Percentiles rank a stretch among this genome's conserved stretches.
Evolutionary conservation across 2,113 vertebrate species (phyloP).

Genomic region (Megaptera novaeangliae): DNA sequence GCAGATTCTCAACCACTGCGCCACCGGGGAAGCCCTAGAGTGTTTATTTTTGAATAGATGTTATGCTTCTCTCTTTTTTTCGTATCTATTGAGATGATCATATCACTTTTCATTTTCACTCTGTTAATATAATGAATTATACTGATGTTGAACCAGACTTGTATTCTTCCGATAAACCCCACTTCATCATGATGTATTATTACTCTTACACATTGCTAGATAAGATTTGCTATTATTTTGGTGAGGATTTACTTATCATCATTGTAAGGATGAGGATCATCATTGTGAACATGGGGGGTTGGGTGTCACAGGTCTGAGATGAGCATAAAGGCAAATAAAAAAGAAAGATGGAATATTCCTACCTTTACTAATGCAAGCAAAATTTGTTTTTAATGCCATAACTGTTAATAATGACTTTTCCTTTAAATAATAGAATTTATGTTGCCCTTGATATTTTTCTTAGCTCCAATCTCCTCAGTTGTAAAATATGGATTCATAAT

Average conservation of each 20-base stretch:
- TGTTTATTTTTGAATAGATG: not conserved
- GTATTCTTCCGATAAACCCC: not conserved
- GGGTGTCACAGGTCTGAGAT: not conserved
- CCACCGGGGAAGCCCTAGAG: not conserved
- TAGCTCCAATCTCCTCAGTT: not conserved
- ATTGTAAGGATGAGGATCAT: not conserved
- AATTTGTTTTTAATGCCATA: not conserved
- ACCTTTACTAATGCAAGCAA: not conserved
- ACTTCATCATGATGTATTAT: not conserved
- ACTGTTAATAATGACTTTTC: not conserved
- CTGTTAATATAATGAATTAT: not conserved
- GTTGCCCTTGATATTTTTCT: not conserved
- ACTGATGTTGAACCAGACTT: not conserved
- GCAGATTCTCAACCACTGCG: too few species aligned
- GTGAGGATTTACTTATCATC: not conserved
- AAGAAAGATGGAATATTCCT: not conserved
- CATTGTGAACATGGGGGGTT: rapidly evolving
- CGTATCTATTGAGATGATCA: not conserved
- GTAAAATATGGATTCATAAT: conserved; percentile 1
- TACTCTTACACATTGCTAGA: not conserved
- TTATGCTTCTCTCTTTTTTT: not conserved
- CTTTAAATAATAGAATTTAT: not conserved
- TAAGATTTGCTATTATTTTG: not conserved
- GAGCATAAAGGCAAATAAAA: not conserved
- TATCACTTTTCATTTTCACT: not conserved